Conservation (phyloP, 92 coral and sea anemone species). For the Parazoanthus atlanticus region DNA sequence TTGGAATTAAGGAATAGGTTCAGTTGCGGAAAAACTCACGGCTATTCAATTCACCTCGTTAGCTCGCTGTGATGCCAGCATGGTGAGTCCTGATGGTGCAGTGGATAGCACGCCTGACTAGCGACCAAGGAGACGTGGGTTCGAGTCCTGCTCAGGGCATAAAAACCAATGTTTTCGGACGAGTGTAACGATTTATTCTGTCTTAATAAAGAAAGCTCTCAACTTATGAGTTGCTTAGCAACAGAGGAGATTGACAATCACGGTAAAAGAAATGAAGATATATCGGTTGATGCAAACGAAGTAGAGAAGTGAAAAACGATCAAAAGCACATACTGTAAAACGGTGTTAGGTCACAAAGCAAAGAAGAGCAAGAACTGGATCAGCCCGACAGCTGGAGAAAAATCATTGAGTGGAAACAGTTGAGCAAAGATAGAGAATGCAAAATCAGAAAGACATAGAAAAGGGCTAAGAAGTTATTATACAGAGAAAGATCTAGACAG, state of each 20-base stretch:
- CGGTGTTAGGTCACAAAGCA: constrained; percentile 20
- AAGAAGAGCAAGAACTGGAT: constrained; percentile 13
- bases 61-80: too few species aligned
- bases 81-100: too few species aligned
- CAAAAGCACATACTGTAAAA: neutral
- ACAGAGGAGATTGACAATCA: neutral
- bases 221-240: too few species aligned
- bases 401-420: constrained; percentile 1
- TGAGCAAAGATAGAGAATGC: neutral
- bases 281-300: neutral
- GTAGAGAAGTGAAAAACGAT: neutral
- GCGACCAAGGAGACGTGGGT: too few species aligned
- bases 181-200: too few species aligned
- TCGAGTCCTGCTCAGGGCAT: too few species aligned
- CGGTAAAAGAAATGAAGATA: neutral
- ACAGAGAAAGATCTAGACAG: neutral
- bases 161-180: too few species aligned
- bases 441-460: neutral
- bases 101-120: too few species aligned
- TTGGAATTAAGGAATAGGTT: constrained; percentile 4
- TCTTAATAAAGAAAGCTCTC: too few species aligned
- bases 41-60: too few species aligned
- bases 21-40: too few species aligned
- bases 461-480: neutral
- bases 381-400: constrained; percentile 14